Evolutionary conservation across 2,113 vertebrate species (phyloP).

Genomic region (Benitochromis conjunctus): DNA sequence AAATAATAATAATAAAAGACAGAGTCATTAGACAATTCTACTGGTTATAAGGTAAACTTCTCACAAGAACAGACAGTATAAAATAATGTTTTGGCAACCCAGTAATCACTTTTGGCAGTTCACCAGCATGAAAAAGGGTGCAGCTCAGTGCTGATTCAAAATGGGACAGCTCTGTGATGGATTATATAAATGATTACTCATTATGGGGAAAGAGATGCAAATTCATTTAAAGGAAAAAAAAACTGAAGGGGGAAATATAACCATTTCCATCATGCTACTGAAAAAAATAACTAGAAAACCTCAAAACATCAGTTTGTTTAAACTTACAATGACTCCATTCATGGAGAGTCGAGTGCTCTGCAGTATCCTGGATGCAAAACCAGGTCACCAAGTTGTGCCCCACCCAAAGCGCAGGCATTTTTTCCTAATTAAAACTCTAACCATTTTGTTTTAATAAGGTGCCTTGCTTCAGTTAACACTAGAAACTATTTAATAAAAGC

Average conservation of each 20-base stretch:
- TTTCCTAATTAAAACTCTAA: neutral
- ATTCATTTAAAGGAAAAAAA: conserved; percentile 30
- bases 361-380: neutral
- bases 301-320: neutral
- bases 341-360: neutral
- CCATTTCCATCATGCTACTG: conserved; percentile 7
- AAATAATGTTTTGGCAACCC: conserved; percentile 36
- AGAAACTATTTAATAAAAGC: neutral
- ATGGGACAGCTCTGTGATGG: conserved; percentile 7
- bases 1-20: neutral
- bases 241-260: neutral
- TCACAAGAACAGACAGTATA: neutral
- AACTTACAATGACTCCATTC: conserved; percentile 3
- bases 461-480: neutral
- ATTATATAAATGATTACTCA: conserved; percentile 51
- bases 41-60: neutral
- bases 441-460: neutral
- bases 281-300: neutral
- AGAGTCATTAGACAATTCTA: neutral
- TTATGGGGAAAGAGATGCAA: conserved; percentile 17
- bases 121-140: conserved; percentile 46
- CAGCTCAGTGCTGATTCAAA: conserved; percentile 23
- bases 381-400: neutral
- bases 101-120: conserved; percentile 46
- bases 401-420: neutral